Conservation (phyloP, 2,797 vertebrate species). For the Taenioides sp. region DNA sequence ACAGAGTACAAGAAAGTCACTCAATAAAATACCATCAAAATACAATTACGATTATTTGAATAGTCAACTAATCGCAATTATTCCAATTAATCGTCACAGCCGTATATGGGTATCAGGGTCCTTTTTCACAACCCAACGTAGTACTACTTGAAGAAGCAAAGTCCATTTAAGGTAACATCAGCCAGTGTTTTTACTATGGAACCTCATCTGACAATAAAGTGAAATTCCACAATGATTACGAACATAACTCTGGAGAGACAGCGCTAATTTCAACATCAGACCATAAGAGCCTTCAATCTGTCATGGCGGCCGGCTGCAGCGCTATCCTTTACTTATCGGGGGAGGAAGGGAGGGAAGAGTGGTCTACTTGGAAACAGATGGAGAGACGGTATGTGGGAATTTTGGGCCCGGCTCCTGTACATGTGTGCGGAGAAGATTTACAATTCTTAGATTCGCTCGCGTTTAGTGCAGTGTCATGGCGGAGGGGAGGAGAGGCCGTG, state of each 20-base stretch:
- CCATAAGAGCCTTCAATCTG: conserved; percentile 45
- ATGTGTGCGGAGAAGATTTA: conserved; percentile 56
- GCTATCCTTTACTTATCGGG: conserved; percentile 54
- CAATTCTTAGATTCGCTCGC: conserved; percentile 26
- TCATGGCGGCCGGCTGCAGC: conserved; percentile 55
- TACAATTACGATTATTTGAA: too few species aligned
- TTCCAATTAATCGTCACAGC: too few species aligned
- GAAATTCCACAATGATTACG: conserved; percentile 41
- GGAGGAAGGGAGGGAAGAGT: conserved; percentile 45
- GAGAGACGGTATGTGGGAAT: conserved; percentile 76
- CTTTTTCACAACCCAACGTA: too few species aligned
- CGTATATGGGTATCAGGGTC: too few species aligned
- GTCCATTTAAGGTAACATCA: neutral
- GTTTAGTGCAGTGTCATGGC: conserved; percentile 31
- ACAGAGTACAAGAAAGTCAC: too few species aligned
- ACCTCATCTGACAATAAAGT: neutral
- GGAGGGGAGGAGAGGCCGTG: conserved; percentile 7
- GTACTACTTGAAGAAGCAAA: neutral
- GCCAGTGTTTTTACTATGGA: neutral
- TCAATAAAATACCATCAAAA: too few species aligned
- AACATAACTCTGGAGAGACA: conserved; percentile 45
- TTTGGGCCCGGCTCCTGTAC: conserved; percentile 55
- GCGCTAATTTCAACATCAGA: conserved; percentile 56
- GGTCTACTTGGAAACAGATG: conserved; percentile 70
- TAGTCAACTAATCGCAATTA: too few species aligned